These are phyloP conservation scores for Channallabes apus DNA, from an alignment of 2,797 vertebrate species.

Conservation along the genomic window DNA sequence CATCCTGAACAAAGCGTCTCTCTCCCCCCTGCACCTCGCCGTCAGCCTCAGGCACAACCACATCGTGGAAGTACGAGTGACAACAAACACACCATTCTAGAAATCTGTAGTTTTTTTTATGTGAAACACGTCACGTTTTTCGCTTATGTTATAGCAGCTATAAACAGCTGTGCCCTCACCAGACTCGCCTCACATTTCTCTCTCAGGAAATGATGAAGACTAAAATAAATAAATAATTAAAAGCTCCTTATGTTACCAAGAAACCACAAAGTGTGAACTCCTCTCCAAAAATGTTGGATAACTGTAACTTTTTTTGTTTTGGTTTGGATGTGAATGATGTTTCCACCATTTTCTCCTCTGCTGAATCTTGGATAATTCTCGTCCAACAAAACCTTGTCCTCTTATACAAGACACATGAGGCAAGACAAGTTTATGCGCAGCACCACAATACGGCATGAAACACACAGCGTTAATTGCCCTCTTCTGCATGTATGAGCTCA, in stretches of 20 bases:
- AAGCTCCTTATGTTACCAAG: neutral
- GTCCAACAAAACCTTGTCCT: neutral
- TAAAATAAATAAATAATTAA: neutral
- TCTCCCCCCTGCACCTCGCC: conserved; percentile 79
- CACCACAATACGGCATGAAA: neutral
- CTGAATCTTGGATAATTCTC: neutral
- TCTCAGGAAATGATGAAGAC: neutral
- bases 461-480: neutral
- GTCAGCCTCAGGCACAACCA: conserved; percentile 72
- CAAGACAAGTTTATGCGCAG: neutral
- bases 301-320: too few species aligned
- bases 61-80: conserved; percentile 71
- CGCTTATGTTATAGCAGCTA: neutral
- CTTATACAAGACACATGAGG: neutral
- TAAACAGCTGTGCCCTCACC: neutral
- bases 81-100: neutral
- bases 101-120: neutral
- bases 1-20: conserved; percentile 71
- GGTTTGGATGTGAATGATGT: neutral
- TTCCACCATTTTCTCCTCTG: neutral
- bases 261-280: neutral
- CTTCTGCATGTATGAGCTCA: neutral
- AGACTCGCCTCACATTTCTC: neutral
- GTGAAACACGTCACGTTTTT: neutral
- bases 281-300: neutral